A percentile compares a stretch with the other conserved stretches of the same genome.
Conservation (phyloP, 2,797 vertebrate species). For the Cyprinodon diabolis region DNA sequence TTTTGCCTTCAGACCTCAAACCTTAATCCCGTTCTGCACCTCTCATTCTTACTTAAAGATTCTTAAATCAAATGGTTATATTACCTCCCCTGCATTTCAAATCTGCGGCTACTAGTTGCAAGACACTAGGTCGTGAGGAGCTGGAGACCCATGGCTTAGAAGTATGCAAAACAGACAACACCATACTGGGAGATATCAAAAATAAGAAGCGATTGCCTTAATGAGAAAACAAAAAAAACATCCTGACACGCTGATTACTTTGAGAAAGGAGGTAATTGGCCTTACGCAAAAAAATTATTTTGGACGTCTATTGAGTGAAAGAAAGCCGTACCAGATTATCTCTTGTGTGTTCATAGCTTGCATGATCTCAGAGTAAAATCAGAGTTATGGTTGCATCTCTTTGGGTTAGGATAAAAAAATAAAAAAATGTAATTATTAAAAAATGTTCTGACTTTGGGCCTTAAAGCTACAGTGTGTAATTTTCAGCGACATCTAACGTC, state of each 20-base stretch:
- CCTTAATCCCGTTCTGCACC: neutral
- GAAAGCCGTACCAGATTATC: neutral
- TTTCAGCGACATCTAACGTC: too few relatives aligned
- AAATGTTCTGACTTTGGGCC: neutral
- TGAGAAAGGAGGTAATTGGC: neutral
- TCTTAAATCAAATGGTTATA: neutral
- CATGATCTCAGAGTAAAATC: conserved; percentile 11
- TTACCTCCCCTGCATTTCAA: neutral
- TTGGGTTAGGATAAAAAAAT: neutral
- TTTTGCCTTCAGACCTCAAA: conserved; percentile 34
- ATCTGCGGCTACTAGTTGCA: neutral
- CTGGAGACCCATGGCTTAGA: neutral
- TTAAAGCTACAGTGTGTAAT: too few relatives aligned
- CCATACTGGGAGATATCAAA: conserved; percentile 36
- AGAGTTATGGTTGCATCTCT: neutral
- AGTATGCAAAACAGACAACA: conserved; percentile 46
- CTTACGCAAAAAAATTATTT: conserved; percentile 4
- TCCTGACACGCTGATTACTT: conserved; percentile 5
- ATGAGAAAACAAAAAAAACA: neutral
- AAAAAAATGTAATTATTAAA: neutral
- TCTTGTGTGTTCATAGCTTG: neutral
- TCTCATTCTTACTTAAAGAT: neutral
- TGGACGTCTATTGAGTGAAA: neutral
- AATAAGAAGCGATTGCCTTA: conserved; percentile 2
- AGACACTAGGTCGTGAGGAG: neutral